Evolutionary conservation across 2,888 invertebrate species (phyloP).

Genomic region (Proisotoma minuta): DNA sequence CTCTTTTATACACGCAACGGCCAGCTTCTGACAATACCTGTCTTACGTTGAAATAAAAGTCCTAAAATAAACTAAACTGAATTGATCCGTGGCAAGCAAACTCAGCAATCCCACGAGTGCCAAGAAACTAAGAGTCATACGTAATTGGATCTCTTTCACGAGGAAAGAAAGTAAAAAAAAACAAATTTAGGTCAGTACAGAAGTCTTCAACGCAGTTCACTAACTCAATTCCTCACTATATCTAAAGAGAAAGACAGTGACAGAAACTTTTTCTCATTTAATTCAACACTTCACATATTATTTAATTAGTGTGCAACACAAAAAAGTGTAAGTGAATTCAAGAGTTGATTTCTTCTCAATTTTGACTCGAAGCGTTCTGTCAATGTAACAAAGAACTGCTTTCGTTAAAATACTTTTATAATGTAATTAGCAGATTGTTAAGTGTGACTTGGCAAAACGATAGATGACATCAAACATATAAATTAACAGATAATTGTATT

Average conservation of each 20-base stretch:
- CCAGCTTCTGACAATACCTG: too few relatives aligned
- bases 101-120: background rate
- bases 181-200: constrained; percentile 1
- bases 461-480: background rate
- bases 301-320: too few relatives aligned
- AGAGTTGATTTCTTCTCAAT: too few relatives aligned
- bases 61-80: too few relatives aligned
- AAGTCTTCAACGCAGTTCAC: background rate
- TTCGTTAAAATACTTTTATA: too few relatives aligned
- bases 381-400: too few relatives aligned
- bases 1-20: too few relatives aligned
- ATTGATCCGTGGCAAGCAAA: too few relatives aligned
- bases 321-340: too few relatives aligned
- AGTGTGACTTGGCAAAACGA: too few relatives aligned
- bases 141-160: constrained; percentile 2
- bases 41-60: too few relatives aligned
- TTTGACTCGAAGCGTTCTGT: background rate
- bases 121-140: background rate
- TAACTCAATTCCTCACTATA: background rate
- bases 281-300: background rate
- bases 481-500: background rate
- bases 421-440: too few relatives aligned
- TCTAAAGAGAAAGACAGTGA: background rate
- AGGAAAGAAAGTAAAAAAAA: background rate
- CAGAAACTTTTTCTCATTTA: background rate